A percentile compares a stretch with the other conserved stretches of the same genome.
Conservation (phyloP, 1,140 invertebrate species). For the Chionoecetes opilio region DNA sequence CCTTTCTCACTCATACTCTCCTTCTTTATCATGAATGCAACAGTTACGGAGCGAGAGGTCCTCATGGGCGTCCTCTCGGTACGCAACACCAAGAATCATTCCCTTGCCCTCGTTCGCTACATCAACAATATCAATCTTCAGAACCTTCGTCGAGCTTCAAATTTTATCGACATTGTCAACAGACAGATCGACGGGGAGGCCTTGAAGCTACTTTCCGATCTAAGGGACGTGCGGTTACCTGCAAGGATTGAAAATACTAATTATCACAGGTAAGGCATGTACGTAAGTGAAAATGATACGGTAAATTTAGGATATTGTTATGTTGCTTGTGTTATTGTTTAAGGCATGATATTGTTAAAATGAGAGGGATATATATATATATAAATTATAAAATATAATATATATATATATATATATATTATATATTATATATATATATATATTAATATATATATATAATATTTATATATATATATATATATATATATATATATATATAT, state of each 20-base stretch:
- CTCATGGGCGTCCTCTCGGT: slow-evolving; percentile 97
- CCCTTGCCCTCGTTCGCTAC: slow-evolving; percentile 96
- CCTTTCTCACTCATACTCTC: background rate
- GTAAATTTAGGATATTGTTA: too few relatives aligned
- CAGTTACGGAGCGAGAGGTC: slow-evolving; percentile 98
- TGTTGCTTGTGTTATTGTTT: too few relatives aligned
- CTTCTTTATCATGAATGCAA: slow-evolving; percentile 83
- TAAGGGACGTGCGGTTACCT: slow-evolving; percentile 94
- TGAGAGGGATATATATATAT: too few relatives aligned
- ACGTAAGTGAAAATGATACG: too few relatives aligned
- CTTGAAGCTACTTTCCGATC: slow-evolving; percentile 93
- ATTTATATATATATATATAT: too few relatives aligned
- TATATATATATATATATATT: too few relatives aligned
- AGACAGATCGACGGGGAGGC: slow-evolving; percentile 97
- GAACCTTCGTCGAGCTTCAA: slow-evolving; percentile 95
- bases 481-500: too few relatives aligned
- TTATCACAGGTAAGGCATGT: slow-evolving; percentile 89
- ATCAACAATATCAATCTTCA: slow-evolving; percentile 99
- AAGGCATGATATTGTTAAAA: too few relatives aligned
- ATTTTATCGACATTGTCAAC: slow-evolving; percentile 97
- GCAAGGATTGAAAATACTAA: slow-evolving; percentile 95
- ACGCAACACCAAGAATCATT: slow-evolving; percentile 97
- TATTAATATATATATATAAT: too few relatives aligned
- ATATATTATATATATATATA: too few relatives aligned
- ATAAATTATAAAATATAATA: too few relatives aligned